phyloP scores from a whole-genome alignment of 2,113 vertebrate genomes.

The Coturnix japonica region DNA sequence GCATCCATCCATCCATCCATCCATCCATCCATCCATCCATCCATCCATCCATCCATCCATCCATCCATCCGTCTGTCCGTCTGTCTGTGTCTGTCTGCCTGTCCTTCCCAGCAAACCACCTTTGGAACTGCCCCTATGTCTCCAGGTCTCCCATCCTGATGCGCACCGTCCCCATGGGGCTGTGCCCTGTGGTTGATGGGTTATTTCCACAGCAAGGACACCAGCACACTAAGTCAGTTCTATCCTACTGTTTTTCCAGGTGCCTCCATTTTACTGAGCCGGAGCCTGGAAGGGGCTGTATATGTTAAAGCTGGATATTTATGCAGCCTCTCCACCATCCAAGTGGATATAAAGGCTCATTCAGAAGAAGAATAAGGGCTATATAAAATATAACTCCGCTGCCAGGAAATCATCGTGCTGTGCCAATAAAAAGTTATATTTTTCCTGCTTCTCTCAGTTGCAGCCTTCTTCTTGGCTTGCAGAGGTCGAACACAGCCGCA shows the following conservation, averaged over 20 bases:
- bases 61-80: background rate
- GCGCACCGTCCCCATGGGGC: background rate
- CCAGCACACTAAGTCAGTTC: constrained; percentile 1
- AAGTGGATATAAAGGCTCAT: constrained; percentile 63
- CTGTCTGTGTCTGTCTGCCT: background rate
- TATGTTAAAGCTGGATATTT: background rate
- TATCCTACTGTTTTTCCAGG: constrained; percentile 27
- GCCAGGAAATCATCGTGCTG: constrained; percentile 49
- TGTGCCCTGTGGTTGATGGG: background rate
- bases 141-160: background rate
- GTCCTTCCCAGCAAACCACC: background rate
- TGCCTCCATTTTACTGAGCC: background rate
- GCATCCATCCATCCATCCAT: background rate
- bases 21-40: background rate
- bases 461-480: background rate
- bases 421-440: constrained; percentile 61
- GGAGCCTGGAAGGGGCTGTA: background rate
- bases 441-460: constrained; percentile 43
- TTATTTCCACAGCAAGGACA: background rate
- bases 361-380: constrained; percentile 60
- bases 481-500: background rate
- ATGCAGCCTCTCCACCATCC: constrained; percentile 33
- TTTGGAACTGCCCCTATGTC: background rate
- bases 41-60: background rate
- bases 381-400: constrained; percentile 44